phyloP scores from a whole-genome alignment of 1,140 invertebrate genomes.

The Pseudomyrmex concolor region DNA sequence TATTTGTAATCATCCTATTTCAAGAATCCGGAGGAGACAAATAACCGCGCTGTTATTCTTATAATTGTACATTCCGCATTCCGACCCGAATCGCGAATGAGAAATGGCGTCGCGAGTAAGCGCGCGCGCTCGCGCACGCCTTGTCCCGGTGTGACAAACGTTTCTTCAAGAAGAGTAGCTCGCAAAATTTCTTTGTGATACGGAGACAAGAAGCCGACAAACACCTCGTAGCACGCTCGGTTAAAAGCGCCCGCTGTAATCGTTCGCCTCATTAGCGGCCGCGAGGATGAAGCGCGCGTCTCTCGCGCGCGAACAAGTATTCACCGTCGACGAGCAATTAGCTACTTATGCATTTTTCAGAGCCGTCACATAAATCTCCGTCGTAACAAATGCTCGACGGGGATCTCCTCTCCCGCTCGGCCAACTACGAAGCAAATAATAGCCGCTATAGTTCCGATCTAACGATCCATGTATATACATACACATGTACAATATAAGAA shows the following conservation, averaged over 20 bases:
- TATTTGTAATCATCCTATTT: conserved; percentile 69
- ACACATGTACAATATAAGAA: no score
- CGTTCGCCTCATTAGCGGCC: conserved; percentile 59
- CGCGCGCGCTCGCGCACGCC: not conserved
- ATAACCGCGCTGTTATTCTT: conserved; percentile 63
- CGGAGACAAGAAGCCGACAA: conserved; percentile 32
- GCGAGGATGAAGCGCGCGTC: conserved; percentile 37
- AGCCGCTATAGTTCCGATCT: conserved; percentile 19
- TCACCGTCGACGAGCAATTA: conserved; percentile 54
- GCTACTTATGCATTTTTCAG: conserved; percentile 57
- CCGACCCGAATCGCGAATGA: conserved; percentile 22
- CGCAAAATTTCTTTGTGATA: conserved; percentile 49
- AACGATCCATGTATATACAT: conserved; percentile 31
- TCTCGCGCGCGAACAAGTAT: conserved; percentile 34
- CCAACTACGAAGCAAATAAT: conserved; percentile 29
- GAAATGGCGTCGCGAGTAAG: not conserved
- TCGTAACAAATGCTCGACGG: conserved; percentile 43
- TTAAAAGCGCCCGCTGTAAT: conserved; percentile 50
- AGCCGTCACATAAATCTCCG: conserved; percentile 48
- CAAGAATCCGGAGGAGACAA: conserved; percentile 57
- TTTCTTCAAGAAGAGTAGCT: conserved; percentile 1
- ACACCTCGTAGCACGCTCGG: not conserved
- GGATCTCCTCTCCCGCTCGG: no score
- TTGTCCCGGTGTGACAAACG: conserved; percentile 32
- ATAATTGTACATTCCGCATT: conserved; percentile 63